phyloP scores from a whole-genome alignment of 2,113 vertebrate genomes.

The Perccottus glenii region DNA sequence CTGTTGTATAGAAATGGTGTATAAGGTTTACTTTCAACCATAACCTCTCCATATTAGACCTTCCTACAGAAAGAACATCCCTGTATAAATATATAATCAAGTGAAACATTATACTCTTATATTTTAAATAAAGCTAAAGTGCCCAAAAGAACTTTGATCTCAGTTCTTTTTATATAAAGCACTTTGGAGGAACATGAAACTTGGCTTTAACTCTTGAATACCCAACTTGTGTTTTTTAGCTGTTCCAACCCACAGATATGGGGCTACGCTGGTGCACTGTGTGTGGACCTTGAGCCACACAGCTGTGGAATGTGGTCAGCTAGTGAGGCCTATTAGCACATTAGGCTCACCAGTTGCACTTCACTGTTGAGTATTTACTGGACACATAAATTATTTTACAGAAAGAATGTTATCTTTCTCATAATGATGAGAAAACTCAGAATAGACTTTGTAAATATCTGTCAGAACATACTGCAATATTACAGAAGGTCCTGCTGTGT shows the following conservation, averaged over 20 bases:
- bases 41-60: not conserved
- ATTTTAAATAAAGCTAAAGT: not conserved
- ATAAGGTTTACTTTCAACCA: not conserved
- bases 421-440: not conserved
- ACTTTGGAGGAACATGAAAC: slow-evolving; percentile 43
- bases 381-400: not conserved
- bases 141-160: slow-evolving; percentile 18
- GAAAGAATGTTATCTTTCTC: slow-evolving; percentile 5
- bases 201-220: slow-evolving; percentile 28
- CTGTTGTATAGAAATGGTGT: too few relatives aligned
- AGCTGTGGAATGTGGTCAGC: slow-evolving; percentile 74
- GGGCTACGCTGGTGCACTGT: not conserved
- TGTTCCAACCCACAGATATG: slow-evolving; percentile 34
- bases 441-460: slow-evolving; percentile 1
- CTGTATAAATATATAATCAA: not conserved
- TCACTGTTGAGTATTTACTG: slow-evolving; percentile 33
- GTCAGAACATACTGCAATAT: not conserved
- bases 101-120: slow-evolving; percentile 26
- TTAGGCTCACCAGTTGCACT: slow-evolving; percentile 50
- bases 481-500: not conserved
- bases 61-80: not conserved
- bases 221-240: slow-evolving; percentile 37
- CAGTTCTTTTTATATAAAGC: slow-evolving; percentile 30
- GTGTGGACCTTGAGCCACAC: slow-evolving; percentile 56
- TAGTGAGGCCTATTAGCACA: slow-evolving; percentile 65